phyloP scores from a whole-genome alignment of 1,140 invertebrate species.

The Steinernema feltiae region DNA sequence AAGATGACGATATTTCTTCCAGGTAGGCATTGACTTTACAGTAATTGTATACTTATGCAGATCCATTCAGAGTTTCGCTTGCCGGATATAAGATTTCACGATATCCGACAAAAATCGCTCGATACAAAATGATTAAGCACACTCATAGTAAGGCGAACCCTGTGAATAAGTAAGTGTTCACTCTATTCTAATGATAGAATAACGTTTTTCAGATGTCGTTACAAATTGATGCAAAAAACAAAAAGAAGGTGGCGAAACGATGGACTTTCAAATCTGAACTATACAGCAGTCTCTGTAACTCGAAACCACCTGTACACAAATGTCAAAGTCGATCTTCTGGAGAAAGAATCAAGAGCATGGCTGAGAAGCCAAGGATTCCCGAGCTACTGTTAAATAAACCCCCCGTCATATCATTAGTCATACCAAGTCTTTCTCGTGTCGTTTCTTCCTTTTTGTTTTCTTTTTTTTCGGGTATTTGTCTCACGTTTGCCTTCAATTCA shows the following conservation, averaged over 20 bases:
- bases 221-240: constrained; percentile 73
- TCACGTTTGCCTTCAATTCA: background rate
- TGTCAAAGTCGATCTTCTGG: constrained; percentile 58
- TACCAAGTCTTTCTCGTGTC: background rate
- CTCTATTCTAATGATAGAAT: constrained; percentile 17
- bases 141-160: constrained; percentile 51
- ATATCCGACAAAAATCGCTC: constrained; percentile 57
- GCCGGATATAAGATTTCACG: constrained; percentile 51
- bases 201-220: constrained; percentile 61
- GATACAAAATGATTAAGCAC: constrained; percentile 60
- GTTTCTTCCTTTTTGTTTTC: constrained; percentile 8
- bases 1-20: constrained; percentile 52
- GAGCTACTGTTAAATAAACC: constrained; percentile 19
- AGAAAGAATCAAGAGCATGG: constrained; percentile 45
- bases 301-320: constrained; percentile 64
- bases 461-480: constrained; percentile 1
- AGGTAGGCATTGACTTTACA: constrained; percentile 26
- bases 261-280: constrained; percentile 78
- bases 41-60: constrained; percentile 2
- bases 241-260: constrained; percentile 75
- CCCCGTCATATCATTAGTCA: background rate
- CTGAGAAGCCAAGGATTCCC: constrained; percentile 27
- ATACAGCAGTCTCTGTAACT: constrained; percentile 68
- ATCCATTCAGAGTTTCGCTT: constrained; percentile 42
- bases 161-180: constrained; percentile 45